phyloP scores from a whole-genome alignment of 2,113 vertebrate genomes.

The Hiodon tergisus region DNA sequence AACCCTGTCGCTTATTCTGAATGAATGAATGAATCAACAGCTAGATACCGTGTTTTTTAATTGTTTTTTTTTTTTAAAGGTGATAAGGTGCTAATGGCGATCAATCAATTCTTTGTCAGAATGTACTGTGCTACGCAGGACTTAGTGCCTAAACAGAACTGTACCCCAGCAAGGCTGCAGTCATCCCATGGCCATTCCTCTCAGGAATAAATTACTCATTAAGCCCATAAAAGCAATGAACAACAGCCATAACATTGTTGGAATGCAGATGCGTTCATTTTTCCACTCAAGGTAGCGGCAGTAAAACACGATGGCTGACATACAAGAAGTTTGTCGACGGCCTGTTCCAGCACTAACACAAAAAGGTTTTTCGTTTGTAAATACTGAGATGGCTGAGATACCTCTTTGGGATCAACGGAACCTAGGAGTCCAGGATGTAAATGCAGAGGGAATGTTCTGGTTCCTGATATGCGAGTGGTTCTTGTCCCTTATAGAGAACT shows the following conservation, averaged over 20 bases:
- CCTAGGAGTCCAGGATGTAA: too few relatives aligned
- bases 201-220: slow-evolving; percentile 7
- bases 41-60: too few relatives aligned
- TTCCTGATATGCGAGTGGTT: too few relatives aligned
- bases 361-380: neutral
- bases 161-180: neutral
- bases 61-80: neutral
- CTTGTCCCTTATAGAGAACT: too few relatives aligned
- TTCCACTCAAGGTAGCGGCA: neutral
- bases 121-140: neutral
- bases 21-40: too few relatives aligned
- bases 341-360: neutral
- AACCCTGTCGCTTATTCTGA: neutral
- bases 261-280: neutral
- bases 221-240: neutral
- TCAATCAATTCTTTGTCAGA: neutral
- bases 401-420: too few relatives aligned
- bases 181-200: neutral
- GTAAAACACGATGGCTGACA: neutral
- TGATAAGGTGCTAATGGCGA: neutral
- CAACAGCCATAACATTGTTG: neutral
- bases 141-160: neutral
- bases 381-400: too few relatives aligned
- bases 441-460: too few relatives aligned
- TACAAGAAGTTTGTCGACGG: neutral